phyloP scores from a whole-genome alignment of 2,888 invertebrate genomes.

The Limnephilus rhombicus region DNA sequence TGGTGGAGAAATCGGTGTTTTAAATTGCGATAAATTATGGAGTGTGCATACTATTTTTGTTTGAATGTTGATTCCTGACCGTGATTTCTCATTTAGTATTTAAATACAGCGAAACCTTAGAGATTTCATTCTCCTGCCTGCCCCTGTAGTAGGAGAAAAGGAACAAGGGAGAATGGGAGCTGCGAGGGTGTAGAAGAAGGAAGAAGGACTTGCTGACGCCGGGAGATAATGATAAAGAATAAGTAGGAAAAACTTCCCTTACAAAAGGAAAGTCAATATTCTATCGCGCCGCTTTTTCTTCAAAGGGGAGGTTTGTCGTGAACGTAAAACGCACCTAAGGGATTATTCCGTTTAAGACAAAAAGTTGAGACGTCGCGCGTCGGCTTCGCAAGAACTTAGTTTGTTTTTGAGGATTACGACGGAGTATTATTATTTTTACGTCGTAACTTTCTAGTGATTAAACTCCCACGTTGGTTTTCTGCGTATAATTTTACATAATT shows the following conservation, averaged over 20 bases:
- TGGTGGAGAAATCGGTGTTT: no score
- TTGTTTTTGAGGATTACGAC: neutral
- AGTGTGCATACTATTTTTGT: no score
- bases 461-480: neutral
- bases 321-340: constrained; percentile 26
- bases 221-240: constrained; percentile 31
- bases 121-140: neutral
- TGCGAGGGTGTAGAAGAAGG: neutral
- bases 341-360: constrained; percentile 32
- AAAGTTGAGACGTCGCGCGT: neutral
- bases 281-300: constrained; percentile 18
- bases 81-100: no score
- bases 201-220: constrained; percentile 33
- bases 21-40: no score
- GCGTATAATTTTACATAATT: neutral
- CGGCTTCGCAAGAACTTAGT: neutral
- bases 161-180: neutral
- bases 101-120: neutral
- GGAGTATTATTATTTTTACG: constrained; percentile 1
- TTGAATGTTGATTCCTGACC: no score
- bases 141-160: neutral
- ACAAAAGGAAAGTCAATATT: constrained; percentile 41
- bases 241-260: constrained; percentile 14
- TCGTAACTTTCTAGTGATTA: neutral
- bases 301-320: neutral